Conservation (phyloP, 2,113 vertebrate species). For the Albula goreensis region DNA sequence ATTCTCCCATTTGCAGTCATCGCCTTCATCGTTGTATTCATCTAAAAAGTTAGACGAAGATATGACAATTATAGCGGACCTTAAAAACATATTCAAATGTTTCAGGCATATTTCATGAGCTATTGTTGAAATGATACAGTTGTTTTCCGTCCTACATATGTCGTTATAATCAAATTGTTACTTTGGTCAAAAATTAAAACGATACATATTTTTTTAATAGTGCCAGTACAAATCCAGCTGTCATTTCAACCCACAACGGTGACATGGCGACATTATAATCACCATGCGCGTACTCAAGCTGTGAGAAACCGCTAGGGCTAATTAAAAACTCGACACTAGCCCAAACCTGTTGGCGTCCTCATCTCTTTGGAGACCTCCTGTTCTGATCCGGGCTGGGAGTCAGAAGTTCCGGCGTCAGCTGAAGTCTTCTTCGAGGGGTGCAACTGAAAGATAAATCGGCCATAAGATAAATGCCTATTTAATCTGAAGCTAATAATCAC, state of each 20-base stretch:
- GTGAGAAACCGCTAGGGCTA: neutral
- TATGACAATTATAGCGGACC: neutral
- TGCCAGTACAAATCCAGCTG: neutral
- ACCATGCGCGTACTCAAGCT: slow-evolving; percentile 13
- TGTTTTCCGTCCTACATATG: neutral
- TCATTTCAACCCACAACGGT: neutral
- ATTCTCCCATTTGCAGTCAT: neutral
- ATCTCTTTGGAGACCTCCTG: slow-evolving; percentile 28
- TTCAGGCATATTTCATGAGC: no score
- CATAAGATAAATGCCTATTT: neutral
- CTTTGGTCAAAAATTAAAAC: neutral
- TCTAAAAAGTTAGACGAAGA: neutral
- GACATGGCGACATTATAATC: neutral
- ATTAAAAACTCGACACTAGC: slow-evolving; percentile 32
- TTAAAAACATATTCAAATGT: neutral
- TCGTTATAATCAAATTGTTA: neutral
- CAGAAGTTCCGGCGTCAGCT: slow-evolving; percentile 51
- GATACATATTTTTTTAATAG: neutral
- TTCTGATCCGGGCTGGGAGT: slow-evolving; percentile 27
- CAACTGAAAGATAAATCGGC: slow-evolving; percentile 12
- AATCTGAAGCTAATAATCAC: neutral
- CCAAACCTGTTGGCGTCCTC: slow-evolving; percentile 54
- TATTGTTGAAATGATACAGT: neutral
- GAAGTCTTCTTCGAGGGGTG: slow-evolving; percentile 48
- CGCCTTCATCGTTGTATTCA: neutral